These are phyloP conservation scores for Eutrigla gurnardus DNA, from an alignment of 2,797 vertebrate species.

Conservation along the genomic window DNA sequence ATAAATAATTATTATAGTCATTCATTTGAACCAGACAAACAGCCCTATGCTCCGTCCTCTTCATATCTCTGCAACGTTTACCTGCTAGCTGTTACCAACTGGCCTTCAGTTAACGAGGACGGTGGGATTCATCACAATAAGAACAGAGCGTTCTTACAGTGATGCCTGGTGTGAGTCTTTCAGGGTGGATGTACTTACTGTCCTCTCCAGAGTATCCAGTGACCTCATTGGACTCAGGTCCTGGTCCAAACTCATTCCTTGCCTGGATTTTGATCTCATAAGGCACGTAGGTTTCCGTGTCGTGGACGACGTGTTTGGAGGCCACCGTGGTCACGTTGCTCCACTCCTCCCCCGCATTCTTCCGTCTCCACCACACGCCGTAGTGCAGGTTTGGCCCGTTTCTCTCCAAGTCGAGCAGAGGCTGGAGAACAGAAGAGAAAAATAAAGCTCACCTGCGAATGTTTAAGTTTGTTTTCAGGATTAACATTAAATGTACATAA, in stretches of 20 bases:
- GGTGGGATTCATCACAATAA: no score
- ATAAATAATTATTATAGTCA: no score
- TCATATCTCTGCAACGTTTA: no score
- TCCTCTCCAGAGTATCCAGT: constrained; percentile 95
- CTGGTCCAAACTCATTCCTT: constrained; percentile 91
- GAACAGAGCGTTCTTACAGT: no score
- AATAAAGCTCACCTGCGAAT: neutral
- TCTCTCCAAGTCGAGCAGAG: constrained; percentile 86
- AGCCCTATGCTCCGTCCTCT: no score
- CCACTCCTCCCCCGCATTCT: constrained; percentile 88
- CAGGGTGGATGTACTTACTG: constrained; percentile 83
- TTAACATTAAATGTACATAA: neutral
- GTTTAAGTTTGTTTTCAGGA: neutral
- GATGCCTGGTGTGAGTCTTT: no score
- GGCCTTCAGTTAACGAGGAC: no score
- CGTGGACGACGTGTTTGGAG: constrained; percentile 84
- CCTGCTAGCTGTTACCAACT: no score
- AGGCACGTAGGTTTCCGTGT: constrained; percentile 91
- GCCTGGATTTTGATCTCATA: constrained; percentile 96
- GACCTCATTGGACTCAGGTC: constrained; percentile 88
- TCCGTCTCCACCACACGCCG: constrained; percentile 89
- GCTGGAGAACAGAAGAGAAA: constrained; percentile 60
- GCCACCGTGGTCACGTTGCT: constrained; percentile 84
- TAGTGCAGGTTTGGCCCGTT: constrained; percentile 93
- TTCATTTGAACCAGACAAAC: no score